Conservation (phyloP, 2,888 invertebrate genomes). For the Arrhopalites spinosus region DNA sequence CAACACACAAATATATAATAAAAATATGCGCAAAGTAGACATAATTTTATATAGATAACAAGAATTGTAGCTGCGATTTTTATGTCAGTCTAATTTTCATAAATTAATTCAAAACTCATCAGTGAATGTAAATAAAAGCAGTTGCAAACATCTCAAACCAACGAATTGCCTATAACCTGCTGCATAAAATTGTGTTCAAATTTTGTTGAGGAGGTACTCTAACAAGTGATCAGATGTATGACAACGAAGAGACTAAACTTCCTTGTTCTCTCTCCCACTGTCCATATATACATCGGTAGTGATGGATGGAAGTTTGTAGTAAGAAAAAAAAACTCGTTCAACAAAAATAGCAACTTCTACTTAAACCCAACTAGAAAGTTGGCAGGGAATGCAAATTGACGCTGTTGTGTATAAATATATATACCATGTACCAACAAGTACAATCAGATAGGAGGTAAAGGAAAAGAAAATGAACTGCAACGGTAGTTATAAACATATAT, state of each 20-base stretch:
- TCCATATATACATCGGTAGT: no score
- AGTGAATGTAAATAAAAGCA: background rate
- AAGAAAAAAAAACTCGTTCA: background rate
- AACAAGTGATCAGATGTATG: background rate
- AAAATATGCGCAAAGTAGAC: no score
- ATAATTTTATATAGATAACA: no score
- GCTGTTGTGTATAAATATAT: background rate
- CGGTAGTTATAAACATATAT: background rate
- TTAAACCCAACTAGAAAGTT: no score
- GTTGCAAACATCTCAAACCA: background rate
- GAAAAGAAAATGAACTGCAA: background rate
- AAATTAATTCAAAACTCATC: no score
- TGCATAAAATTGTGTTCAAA: background rate
- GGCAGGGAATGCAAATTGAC: background rate
- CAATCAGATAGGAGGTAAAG: slow-evolving; percentile 6
- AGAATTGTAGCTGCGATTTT: no score
- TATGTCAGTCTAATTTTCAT: no score
- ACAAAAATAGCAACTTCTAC: slow-evolving; percentile 1
- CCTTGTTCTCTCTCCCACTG: background rate
- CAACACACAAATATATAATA: no score
- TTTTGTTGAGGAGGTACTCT: background rate
- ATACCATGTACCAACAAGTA: background rate
- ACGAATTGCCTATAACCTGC: background rate
- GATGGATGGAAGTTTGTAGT: background rate
- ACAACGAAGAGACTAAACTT: background rate